Evolutionary conservation across 2,797 vertebrate species (phyloP), one percentile per base, ranked within the genome.

Genomic region (Phoebastria nigripes): DNA sequence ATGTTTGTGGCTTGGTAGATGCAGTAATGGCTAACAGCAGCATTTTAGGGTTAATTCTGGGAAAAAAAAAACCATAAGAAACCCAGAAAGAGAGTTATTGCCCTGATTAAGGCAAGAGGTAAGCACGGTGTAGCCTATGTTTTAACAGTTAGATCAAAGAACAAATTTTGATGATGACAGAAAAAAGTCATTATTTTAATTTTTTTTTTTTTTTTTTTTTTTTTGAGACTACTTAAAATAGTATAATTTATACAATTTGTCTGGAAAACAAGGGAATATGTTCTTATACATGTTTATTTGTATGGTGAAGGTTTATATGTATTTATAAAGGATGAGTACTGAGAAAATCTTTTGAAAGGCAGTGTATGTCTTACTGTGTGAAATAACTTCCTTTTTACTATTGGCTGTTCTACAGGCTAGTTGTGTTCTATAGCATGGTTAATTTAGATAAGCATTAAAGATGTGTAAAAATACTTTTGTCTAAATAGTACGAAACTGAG

Each of bases 101-200:
- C 22, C 25, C 59, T 86, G 25, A 12, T 44, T 31, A 52, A 66
- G 29, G 35, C 26, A 66, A 46, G 42, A 92, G 13, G 4, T 17
- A 7, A 89, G 6, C 12, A 26, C 0, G 0, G 31, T 21, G 54
- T 46, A 77, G 9, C 15, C 15, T 41, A 6, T n/a, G n/a, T 71
- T 91, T 52, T 59, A 73, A 39, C 24, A 65, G 13, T 54, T 42
- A 39, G 19, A 46, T 44, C 12, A 62, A 58, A 89, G 9, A 63
- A 31, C 1, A n/a, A 20, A 19, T 33, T 39, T 31, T 63, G 9
- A 3, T 58, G 44, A 49, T 39, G 17, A 22, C 3, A 62, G 28
- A 63, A 86, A 35, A 73, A 49, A 21, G 9, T 62, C 0, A 12
- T 56, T 13, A 20, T 82, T 72, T 61, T 11, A 14, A 46, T 22